Base-by-base conservation (phyloP, 2,888 invertebrate species). In the Epiblema foenella region DNA sequence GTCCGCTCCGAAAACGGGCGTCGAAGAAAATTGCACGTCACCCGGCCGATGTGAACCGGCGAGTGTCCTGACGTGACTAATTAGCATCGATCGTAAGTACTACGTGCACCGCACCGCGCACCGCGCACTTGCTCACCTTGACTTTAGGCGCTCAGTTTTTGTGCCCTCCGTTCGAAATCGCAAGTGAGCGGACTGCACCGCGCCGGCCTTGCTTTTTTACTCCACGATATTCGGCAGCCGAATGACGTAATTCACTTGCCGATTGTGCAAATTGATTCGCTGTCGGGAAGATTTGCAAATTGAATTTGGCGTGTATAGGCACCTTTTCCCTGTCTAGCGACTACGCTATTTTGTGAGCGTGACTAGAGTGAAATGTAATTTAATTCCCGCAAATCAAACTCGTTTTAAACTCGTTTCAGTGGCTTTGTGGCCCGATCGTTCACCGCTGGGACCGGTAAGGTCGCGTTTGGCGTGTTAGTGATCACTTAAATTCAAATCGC, bases 121-220 rank as follows among this genome's bases (percentile, higher is more conserved):
- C 37, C 64, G 59, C 46, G 39, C 63, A 56, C 54, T 29, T 83
- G 82, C 84, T 89, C 82, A 87, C 91, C 91, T 91, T 91, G 90
- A 91, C 86, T 89, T 90, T 89, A 85, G 85, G 85, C 84, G 85
- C 73, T 74, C 82, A 77, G 82, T 85, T 81, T 83, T 79, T 79
- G 77, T 83, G 80, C 80, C 79, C 83, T 79, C 79, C 78, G 79
- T 81, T 83, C 83, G 90, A 91, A 89, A 91, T 85, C 88, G 90
- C 84, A 90, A 91, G 91, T 91, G 90, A 91, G 89, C 89, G 90
- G 90, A 82, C 86, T 87, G 90, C 89, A 89, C 78, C 76, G 81
- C 74, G 72, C 74, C 86, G 87, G 84, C 91, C 91, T 90, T 89
- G 88, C 81, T 85, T 89, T 89, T 75, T 89, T 86, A 85, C 85